Evolutionary conservation across 2,113 vertebrate genomes (phyloP).

Genomic region (Psilopogon haemacephalus): DNA sequence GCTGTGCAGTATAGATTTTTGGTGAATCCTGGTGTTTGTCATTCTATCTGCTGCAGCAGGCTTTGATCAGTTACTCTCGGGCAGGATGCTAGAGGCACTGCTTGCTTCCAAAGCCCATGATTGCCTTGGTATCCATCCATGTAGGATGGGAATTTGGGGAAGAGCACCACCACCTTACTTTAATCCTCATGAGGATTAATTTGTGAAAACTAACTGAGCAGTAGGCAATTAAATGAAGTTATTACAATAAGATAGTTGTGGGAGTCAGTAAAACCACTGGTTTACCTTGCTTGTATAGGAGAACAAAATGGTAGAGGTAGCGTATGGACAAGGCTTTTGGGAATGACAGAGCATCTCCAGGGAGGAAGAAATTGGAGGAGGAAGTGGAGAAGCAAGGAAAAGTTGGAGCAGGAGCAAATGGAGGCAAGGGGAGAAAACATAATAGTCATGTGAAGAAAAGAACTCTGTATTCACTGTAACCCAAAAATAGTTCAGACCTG

Average conservation of each 20-base stretch:
- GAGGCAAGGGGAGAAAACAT: background rate
- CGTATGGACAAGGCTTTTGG: background rate
- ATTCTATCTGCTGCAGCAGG: background rate
- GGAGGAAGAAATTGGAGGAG: background rate
- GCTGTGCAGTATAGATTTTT: background rate
- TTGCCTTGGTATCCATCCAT: accelerated
- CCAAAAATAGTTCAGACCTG: background rate
- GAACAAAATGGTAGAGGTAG: background rate
- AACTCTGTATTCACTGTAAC: background rate
- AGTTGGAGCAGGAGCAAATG: background rate
- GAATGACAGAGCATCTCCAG: background rate
- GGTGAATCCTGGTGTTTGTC: background rate
- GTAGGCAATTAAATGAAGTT: background rate
- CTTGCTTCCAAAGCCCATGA: background rate
- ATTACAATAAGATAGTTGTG: background rate
- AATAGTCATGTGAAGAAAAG: background rate
- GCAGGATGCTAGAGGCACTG: background rate
- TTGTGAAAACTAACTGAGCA: background rate
- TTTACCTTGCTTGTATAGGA: background rate
- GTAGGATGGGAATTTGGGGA: background rate
- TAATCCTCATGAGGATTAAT: background rate
- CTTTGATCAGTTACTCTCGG: background rate
- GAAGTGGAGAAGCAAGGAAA: background rate
- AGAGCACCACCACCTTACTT: background rate
- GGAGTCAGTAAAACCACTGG: background rate